phyloP scores from a whole-genome alignment of 37 sponge, comb jelly and placozoan genomes.

The Haliclona indistincta region DNA sequence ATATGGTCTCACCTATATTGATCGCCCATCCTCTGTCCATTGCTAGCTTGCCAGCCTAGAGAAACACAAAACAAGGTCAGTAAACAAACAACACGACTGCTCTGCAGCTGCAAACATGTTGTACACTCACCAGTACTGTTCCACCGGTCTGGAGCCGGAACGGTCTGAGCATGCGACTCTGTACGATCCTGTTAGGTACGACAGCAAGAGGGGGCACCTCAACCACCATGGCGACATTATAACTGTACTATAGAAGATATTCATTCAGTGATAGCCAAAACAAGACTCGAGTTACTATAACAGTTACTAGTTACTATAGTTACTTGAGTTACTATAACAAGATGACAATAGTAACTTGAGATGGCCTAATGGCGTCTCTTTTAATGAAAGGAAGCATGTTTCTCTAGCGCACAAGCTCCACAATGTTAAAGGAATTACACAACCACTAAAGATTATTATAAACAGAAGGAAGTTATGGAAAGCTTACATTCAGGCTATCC shows the following conservation, averaged over 20 bases:
- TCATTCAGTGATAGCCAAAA: neutral
- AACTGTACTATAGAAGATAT: conserved; percentile 37
- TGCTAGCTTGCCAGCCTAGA: conserved; percentile 80
- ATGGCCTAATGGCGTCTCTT: too few species aligned
- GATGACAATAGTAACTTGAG: too few species aligned
- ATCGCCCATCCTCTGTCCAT: conserved; percentile 92
- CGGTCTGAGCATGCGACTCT: conserved; percentile 59
- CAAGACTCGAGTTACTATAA: neutral
- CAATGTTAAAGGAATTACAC: too few species aligned
- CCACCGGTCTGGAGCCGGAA: conserved; percentile 81
- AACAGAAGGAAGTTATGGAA: neutral
- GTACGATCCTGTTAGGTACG: conserved; percentile 70
- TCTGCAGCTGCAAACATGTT: too few species aligned
- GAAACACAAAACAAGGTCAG: too few species aligned
- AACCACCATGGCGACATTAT: conserved; percentile 76
- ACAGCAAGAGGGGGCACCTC: conserved; percentile 84
- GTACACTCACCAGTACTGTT: conserved; percentile 59
- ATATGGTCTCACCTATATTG: conserved; percentile 65
- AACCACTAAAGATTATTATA: conserved; percentile 5
- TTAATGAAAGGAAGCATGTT: too few species aligned
- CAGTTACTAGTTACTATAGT: neutral
- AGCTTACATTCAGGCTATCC: conserved; percentile 53
- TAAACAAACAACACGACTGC: too few species aligned
- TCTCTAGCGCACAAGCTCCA: too few species aligned
- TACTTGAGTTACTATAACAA: too few species aligned